Evolutionary conservation across 2,797 vertebrate genomes (phyloP), one percentile per base, ranked within the genome.

Genomic region (Acipenser oxyrinchus): DNA sequence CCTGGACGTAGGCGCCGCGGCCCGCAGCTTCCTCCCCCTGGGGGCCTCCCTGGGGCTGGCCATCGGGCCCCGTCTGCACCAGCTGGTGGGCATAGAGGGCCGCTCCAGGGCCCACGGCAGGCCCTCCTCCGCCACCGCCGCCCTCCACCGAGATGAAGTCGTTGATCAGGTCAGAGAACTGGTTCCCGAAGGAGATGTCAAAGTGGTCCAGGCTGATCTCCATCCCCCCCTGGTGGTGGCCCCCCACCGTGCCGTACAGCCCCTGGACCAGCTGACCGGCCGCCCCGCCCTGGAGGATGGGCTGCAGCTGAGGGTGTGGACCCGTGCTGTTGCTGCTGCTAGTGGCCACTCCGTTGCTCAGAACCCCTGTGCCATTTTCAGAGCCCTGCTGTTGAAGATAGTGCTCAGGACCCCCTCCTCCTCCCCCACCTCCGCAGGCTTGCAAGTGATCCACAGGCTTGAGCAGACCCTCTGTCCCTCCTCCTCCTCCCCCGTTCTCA

Each of bases 151-250:
- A 96, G 83, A 99, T 99, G 83, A 99, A 99, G 80, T 99, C 97
- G 1, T 96, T 99, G 74, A 99, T 99, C 82, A 99, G 94, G 88
- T 99, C 97, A 6, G 97, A 99, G 82, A 99, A 99, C 86, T 99
- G 97, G 87, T 97, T 99, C 78, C 95, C 94, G 77, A 99, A 99
- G 78, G 97, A 99, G 86, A 99, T 98, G 82, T 99, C 97, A 60
- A 99, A 99, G 86, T 99, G 97, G 83, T 99, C 97, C 83, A 99
- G 87, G 80, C 93, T 99, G 83, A 99, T 96, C 86, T 98, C 96
- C 95, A 98, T 96, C 84, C 94, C 87, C 0, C 85, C 23, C 71
- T 82, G 84, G 10, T 95, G 93, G 81, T 99, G 95, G 78, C 86
- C 77, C 72, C 92, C 90, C 0, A 89, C 87, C 1, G 86, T 55